Evolutionary conservation across 2,113 vertebrate species (phyloP).

Genomic region (Scolopax mira): DNA sequence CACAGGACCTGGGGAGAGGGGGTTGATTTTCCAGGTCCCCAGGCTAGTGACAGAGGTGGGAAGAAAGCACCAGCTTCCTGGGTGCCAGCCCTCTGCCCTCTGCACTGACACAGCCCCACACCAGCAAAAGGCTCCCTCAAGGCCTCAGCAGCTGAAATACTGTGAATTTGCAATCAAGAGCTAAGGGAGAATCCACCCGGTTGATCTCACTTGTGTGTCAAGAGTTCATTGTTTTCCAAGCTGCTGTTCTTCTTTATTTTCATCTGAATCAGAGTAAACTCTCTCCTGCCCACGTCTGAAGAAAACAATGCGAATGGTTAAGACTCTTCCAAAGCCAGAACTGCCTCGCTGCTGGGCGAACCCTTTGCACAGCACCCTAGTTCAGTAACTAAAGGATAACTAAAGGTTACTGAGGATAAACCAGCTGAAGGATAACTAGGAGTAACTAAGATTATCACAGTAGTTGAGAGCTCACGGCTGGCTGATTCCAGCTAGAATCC

Average conservation of each 20-base stretch:
- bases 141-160: not conserved
- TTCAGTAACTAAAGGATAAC: not conserved
- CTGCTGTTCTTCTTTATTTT: slow-evolving; percentile 36
- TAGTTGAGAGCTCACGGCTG: not conserved
- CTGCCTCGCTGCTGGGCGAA: not conserved
- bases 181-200: not conserved
- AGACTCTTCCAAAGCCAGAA: not conserved
- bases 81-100: not conserved
- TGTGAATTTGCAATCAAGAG: not conserved
- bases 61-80: not conserved
- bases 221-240: not conserved
- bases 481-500: not conserved
- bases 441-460: not conserved
- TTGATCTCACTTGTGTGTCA: not conserved
- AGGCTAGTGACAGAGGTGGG: not conserved
- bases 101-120: not conserved
- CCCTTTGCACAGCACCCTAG: not conserved
- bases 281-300: not conserved
- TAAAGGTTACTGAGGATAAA: not conserved
- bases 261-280: not conserved
- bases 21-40: not conserved
- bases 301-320: not conserved
- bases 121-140: not conserved
- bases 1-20: not conserved
- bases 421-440: not conserved